Evolutionary conservation across 2,797 vertebrate genomes (phyloP), one percentile per base, ranked within the genome.

Genomic region (Setipinna tenuifilis): DNA sequence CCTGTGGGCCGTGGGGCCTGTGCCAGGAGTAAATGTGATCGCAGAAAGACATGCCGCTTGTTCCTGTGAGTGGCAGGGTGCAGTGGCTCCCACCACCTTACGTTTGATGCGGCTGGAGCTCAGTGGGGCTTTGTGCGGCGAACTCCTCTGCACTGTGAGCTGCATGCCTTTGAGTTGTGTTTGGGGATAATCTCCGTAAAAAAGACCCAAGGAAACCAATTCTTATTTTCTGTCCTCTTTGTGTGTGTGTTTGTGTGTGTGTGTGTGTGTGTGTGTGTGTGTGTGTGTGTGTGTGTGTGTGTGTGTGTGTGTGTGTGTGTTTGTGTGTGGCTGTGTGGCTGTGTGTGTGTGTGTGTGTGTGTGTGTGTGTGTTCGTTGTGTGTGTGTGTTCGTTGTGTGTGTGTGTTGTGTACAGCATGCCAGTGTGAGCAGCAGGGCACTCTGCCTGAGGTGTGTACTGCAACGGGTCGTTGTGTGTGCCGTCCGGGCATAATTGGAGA

Each of bases 381-480:
- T 59, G 58, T 59, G 58, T 21, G 17, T 59, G 17, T 59, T 17
- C 41, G 71, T 78, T 71, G 87, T 11, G 4, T 88, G 87, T 81
- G 62, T 7, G 14, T 88, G 85, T 58, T 58, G 31, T 78, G 71
- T 41, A 78, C 35, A 78, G 71, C 35, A 11, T 78, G 71, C 35
- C 31, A 7, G 35, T 98, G 97, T 86, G 92, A 97, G 90, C 83
- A 90, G 82, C 88, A 90, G 46, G 97, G 97, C 3, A 96, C 96
- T 0, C 84, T 88, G 25, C 85, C 92, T 0, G 82, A 91, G 80
- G 88, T 96, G 85, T 98, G 97, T 0, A 95, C 97, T 57, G 83
- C 90, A 14, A 86, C 62, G 0, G 97, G 97, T 12, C 93, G 87
- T 81, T 99, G 98, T 87, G 93, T 97, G 58, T 99, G 97, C 92